Evolutionary conservation across 2,113 vertebrate species (phyloP).

Genomic region (Maccullochella peelii): DNA sequence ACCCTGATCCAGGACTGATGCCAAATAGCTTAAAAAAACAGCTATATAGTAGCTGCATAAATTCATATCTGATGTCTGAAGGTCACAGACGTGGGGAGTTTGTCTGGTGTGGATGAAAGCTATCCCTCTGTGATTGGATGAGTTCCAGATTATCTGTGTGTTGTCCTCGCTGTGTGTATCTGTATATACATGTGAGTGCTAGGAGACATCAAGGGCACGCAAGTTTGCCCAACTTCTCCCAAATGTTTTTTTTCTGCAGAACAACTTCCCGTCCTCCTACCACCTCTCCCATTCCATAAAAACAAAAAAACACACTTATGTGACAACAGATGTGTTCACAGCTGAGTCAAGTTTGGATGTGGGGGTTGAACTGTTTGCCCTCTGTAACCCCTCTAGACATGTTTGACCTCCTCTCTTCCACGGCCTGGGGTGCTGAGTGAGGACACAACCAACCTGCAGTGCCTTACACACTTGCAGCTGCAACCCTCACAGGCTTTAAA

Average conservation of each 20-base stretch:
- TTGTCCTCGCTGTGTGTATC: conserved; percentile 13
- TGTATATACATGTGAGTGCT: neutral
- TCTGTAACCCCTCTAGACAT: conserved; percentile 22
- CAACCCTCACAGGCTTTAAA: conserved; percentile 28
- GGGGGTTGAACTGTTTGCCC: conserved; percentile 19
- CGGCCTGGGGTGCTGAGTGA: conserved; percentile 16
- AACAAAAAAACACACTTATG: conserved; percentile 31
- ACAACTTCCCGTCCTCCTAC: conserved; percentile 27
- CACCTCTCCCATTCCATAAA: neutral
- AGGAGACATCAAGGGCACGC: conserved; percentile 29
- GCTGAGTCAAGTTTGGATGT: conserved; percentile 68
- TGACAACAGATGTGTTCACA: conserved; percentile 72
- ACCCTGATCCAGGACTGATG: conserved; percentile 17
- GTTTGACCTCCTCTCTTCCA: conserved; percentile 58
- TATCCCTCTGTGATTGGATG: conserved; percentile 44
- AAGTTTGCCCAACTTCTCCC: conserved; percentile 16
- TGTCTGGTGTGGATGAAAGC: conserved; percentile 33
- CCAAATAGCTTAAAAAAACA: conserved; percentile 7
- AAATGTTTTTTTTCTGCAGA: conserved; percentile 7
- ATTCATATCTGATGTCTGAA: conserved; percentile 38
- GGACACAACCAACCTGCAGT: conserved; percentile 21
- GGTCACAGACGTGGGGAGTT: conserved; percentile 43
- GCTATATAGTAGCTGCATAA: conserved; percentile 3
- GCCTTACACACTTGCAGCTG: conserved; percentile 48
- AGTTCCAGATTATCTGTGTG: conserved; percentile 25